Percentiles rank a stretch among this genome's conserved stretches.
Conservation (phyloP, 2,888 invertebrate genomes). For the Fragum sueziense region DNA sequence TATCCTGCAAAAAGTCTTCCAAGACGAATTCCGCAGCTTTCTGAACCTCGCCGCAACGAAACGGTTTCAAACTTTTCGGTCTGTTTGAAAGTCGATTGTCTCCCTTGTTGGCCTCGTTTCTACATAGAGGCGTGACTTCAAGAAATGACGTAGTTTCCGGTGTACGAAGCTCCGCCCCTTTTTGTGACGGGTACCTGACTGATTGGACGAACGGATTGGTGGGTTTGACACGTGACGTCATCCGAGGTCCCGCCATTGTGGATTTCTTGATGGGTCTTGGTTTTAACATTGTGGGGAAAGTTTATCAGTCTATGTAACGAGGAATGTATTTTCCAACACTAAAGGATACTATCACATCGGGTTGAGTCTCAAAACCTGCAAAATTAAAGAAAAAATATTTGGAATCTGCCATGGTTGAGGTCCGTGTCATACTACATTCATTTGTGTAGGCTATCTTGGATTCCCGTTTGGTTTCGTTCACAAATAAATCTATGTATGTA, state of each 20-base stretch:
- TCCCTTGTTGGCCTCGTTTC: conserved; percentile 18
- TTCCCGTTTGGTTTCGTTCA: no score
- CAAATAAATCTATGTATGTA: no score
- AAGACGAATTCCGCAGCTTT: conserved; percentile 59
- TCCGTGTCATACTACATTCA: no score
- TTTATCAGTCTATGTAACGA: not conserved
- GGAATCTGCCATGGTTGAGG: no score
- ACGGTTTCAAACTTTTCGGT: conserved; percentile 53
- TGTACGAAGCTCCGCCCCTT: conserved; percentile 15
- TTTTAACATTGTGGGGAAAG: not conserved
- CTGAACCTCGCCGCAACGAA: conserved; percentile 54
- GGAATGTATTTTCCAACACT: not conserved
- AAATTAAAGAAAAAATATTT: no score
- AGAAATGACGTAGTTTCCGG: conserved; percentile 58
- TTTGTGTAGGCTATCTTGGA: no score
- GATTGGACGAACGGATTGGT: not conserved
- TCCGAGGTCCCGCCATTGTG: not conserved
- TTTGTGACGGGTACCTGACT: conserved; percentile 16
- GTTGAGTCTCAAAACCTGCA: no score
- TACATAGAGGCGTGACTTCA: conserved; percentile 60
- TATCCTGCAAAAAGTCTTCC: conserved; percentile 62
- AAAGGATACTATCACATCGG: no score
- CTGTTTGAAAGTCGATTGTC: conserved; percentile 56
- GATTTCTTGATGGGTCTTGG: conserved; percentile 20
- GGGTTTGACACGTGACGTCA: conserved; percentile 10